Conservation (phyloP, 1,140 invertebrate species). For the Zaprionus nigranus region DNA sequence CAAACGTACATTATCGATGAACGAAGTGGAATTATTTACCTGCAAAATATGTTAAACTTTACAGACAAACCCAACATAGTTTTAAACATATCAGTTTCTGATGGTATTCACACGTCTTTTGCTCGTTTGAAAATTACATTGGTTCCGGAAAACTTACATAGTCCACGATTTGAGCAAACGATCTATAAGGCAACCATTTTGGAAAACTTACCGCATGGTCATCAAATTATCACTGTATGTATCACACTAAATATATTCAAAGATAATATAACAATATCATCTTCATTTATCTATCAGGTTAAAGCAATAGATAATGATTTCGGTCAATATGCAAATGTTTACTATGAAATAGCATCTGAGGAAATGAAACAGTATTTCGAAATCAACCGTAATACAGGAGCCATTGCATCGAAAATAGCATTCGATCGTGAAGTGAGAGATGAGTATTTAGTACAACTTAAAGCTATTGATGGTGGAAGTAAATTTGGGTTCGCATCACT, state of each 20-base stretch:
- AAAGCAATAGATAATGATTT: conserved; percentile 92
- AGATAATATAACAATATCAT: background rate
- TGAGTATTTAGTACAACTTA: conserved; percentile 91
- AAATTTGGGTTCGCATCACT: conserved; percentile 92
- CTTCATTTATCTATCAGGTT: conserved; percentile 84
- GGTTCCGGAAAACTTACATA: conserved; percentile 91
- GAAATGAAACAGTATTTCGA: conserved; percentile 91
- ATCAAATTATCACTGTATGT: conserved; percentile 72
- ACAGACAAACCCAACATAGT: conserved; percentile 86
- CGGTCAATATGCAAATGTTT: conserved; percentile 91
- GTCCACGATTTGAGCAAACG: conserved; percentile 91
- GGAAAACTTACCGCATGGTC: conserved; percentile 93
- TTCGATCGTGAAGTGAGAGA: conserved; percentile 92
- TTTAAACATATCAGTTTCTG: conserved; percentile 95
- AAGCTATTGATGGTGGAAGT: conserved; percentile 94
- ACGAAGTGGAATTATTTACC: conserved; percentile 87
- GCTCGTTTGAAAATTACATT: conserved; percentile 92
- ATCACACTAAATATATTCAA: background rate
- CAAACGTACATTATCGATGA: conserved; percentile 93
- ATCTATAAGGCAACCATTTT: conserved; percentile 90
- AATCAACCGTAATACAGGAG: conserved; percentile 91
- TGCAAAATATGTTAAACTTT: conserved; percentile 88
- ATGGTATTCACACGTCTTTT: conserved; percentile 95
- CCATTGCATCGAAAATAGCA: conserved; percentile 90
- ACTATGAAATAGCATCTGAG: conserved; percentile 93